Conservation (phyloP, 2,113 vertebrate species). For the Cranoglanis bouderius region DNA sequence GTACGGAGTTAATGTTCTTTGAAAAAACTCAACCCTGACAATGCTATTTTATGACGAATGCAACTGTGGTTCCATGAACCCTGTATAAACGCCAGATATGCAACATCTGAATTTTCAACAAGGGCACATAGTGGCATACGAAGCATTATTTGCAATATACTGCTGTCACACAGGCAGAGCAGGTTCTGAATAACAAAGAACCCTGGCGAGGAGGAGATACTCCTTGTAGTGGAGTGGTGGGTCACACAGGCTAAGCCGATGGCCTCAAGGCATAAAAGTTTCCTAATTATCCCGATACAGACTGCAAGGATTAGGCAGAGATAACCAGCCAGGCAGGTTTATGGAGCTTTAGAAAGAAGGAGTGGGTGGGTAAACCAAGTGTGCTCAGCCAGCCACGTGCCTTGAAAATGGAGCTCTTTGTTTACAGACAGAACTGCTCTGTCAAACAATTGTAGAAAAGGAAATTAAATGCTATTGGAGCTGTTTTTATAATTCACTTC, state of each 20-base stretch:
- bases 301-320: too few species aligned
- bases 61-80: background rate
- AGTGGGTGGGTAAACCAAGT: background rate
- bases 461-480: background rate
- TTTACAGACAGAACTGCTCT: slow-evolving; percentile 3
- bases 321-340: too few species aligned
- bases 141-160: background rate
- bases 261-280: background rate
- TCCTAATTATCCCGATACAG: background rate
- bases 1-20: background rate
- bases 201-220: background rate
- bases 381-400: slow-evolving; percentile 9
- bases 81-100: too few species aligned
- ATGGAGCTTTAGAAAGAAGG: background rate
- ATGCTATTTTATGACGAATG: background rate
- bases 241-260: background rate
- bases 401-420: slow-evolving; percentile 15
- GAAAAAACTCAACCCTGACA: background rate
- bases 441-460: background rate
- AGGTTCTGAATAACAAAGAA: background rate
- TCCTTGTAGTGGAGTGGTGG: background rate
- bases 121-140: background rate
- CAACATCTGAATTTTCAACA: background rate
- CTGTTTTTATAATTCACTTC: background rate
- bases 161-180: background rate